phyloP scores from a whole-genome alignment of 2,888 invertebrate genomes.

The Pammene fasciana region DNA sequence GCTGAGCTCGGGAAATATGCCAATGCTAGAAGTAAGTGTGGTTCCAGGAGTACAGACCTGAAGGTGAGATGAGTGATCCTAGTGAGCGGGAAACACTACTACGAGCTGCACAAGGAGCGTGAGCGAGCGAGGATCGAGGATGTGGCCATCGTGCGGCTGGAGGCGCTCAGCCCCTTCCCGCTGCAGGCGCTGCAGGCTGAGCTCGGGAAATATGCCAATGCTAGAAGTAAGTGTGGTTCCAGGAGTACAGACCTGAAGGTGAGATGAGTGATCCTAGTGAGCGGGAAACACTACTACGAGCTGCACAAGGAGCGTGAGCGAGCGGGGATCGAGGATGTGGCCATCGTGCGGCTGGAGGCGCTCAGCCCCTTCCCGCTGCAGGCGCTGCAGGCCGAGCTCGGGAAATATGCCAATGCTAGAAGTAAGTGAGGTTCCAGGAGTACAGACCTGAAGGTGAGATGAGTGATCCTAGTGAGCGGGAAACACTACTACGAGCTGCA shows the following conservation, averaged over 20 bases:
- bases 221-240: constrained; percentile 84
- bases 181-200: constrained; percentile 88
- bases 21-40: constrained; percentile 90
- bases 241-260: too few species aligned
- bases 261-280: too few species aligned
- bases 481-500: constrained; percentile 96
- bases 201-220: constrained; percentile 89
- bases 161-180: constrained; percentile 96
- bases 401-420: too few species aligned
- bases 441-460: constrained; percentile 85
- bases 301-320: too few species aligned
- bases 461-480: constrained; percentile 93
- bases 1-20: constrained; percentile 89
- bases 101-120: constrained; percentile 90
- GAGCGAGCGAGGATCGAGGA: constrained; percentile 85
- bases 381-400: too few species aligned
- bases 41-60: too few species aligned
- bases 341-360: too few species aligned
- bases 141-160: constrained; percentile 92
- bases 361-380: too few species aligned
- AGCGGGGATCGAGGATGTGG: too few species aligned
- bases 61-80: constrained; percentile 90
- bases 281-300: too few species aligned
- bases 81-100: constrained; percentile 97
- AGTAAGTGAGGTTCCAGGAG: too few species aligned